Base-by-base conservation (phyloP, 2,888 invertebrate genomes). In the Oxystoma pomonae region DNA sequence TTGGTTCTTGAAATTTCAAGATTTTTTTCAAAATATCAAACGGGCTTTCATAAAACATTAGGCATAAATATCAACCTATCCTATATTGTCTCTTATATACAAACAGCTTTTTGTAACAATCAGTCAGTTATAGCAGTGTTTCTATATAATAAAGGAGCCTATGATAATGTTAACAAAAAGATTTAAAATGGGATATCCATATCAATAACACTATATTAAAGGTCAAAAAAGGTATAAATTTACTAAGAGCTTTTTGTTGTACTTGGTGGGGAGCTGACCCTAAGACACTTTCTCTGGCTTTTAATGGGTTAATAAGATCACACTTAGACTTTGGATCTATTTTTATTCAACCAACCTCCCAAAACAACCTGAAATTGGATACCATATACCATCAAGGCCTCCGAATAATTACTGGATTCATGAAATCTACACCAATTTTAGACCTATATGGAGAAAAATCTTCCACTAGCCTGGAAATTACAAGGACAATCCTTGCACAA, bases 111-210 rank as follows among this genome's bases (percentile, higher is more conserved):
- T 51, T 16, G 50, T 19, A 18, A 59, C 49, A 51, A 59, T 1
- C 2, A 18, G 16, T 18, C 52, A 18, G 35, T 22, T 1, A 20
- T 59, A 20, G 21, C 21, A 20, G 55, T 59, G 1, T 53, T 59
- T 2, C 3, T 59, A 1, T 52, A 53, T 59, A 12, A 20, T 12
- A 59, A 59, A 55, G 18, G 7, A 1, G 21, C 17, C 1, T 55
- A 59, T 21, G 53, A 59, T 20, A 1, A 17, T 16, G 55, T 20
- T 1, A 51, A 51, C 22, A 58, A 17, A 16, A 49, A 58, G 2
- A 58, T 18, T 16, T 58, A n/a, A 58, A 58, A 58, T 49, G 58
- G 58, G 49, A 58, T 17, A 5, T 17, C 22, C 58, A 59, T 18
- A 57, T 57, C 9, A 22, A 57, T 16, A 16, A 16, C 22, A 21